Base-by-base conservation (phyloP, 2,888 invertebrate species). In the Harpagoxenus sublaevis region DNA sequence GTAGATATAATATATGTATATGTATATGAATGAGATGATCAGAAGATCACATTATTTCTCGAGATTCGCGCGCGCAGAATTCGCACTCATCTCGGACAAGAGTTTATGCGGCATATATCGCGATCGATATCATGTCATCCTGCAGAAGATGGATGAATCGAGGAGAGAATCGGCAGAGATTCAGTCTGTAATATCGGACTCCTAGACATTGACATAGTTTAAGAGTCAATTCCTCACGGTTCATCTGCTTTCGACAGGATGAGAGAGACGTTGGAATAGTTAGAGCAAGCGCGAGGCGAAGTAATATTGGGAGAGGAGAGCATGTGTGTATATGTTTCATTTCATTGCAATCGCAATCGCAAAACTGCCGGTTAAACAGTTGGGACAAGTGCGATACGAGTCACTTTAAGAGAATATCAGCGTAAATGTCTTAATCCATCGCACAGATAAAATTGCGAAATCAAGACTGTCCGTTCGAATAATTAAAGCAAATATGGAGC, bases 1-100 rank as follows among this genome's bases (percentile, higher is more conserved):
- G 15, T 79, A 79, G 60, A 71, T 60, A 12, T 60, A 60, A 79
- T 71, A 60, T 79, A 70, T 71, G 48, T 79, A 70, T 70, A 79
- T 9, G 23, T 23, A 71, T 79, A 71, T 79, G 71, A 48, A 35
- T 31, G 68, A 55, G 5, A 55, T 55, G 28, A 28, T 55, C 39
- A 39, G 15, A 65, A 42, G 18, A 39, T 35, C 35, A 35, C 12
- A 39, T 18, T 18, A 75, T 77, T 68, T 39, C 55, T 78, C 10
- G 45, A 68, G 39, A 77, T 65, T 23, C 0, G 28, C 42, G 28
- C 15, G 31, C 4, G 9, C 74, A 48, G n/a, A 42, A n/a, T 18
- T 48, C 15, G 39, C 45, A 23, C 45, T 71, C 10, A 48, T 79
- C 71, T 71, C 31, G 48, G 9, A 51, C 18, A 10, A 39, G 23